Percentiles rank a stretch among this genome's conserved stretches.
Evolutionary conservation across 2,888 invertebrate genomes (phyloP).

Genomic region (Cheilosia impressa): DNA sequence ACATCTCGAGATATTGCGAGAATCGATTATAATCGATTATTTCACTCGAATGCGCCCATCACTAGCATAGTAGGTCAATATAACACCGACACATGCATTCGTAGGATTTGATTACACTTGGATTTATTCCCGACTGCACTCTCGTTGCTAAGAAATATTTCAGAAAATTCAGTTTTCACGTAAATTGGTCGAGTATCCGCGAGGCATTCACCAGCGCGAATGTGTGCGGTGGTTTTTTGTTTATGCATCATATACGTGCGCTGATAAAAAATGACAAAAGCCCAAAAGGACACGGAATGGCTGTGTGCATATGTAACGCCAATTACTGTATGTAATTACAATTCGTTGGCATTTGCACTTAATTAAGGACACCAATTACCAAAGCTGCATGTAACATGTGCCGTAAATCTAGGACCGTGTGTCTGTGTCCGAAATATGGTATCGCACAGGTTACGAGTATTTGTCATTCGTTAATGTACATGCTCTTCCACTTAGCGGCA

Average conservation of each 20-base stretch:
- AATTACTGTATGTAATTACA: slow-evolving; percentile 38
- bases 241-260: not conserved
- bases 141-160: not conserved
- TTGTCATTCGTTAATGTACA: too few relatives aligned
- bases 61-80: slow-evolving; percentile 55
- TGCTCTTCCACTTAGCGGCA: too few relatives aligned
- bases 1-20: too few relatives aligned
- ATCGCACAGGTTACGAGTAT: not conserved
- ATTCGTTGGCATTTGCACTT: slow-evolving; percentile 40
- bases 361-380: slow-evolving; percentile 39
- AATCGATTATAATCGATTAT: too few relatives aligned
- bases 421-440: not conserved
- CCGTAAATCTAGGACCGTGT: not conserved
- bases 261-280: not conserved
- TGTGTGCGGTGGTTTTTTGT: not conserved
- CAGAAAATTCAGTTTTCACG: slow-evolving; percentile 18
- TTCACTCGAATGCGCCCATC: too few relatives aligned
- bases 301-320: slow-evolving; percentile 5
- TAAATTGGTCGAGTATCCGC: slow-evolving; percentile 24
- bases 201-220: not conserved
- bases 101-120: slow-evolving; percentile 48
- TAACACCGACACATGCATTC: slow-evolving; percentile 1
- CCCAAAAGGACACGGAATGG: not conserved
- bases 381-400: slow-evolving; percentile 6
- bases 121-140: slow-evolving; percentile 8